phyloP scores from a whole-genome alignment of 2,797 vertebrate species.

The Coreius guichenoti region DNA sequence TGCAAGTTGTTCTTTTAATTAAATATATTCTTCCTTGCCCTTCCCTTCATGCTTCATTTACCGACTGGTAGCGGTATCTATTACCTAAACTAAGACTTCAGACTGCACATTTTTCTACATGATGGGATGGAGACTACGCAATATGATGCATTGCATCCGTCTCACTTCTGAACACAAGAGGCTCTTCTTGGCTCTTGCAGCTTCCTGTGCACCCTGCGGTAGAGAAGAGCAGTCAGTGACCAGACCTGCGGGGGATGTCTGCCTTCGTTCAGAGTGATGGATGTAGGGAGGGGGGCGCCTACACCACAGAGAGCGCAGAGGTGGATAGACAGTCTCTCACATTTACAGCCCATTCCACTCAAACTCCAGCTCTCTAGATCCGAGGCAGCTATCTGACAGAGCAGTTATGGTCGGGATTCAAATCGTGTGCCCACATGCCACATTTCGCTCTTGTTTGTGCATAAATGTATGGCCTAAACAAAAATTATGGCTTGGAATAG shows the following conservation, averaged over 20 bases:
- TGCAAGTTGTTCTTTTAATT: constrained; percentile 3
- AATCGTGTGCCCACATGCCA: background rate
- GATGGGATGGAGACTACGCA: background rate
- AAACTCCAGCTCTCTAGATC: constrained; percentile 30
- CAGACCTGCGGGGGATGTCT: constrained; percentile 61
- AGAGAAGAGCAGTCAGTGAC: constrained; percentile 58
- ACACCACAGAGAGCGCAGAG: constrained; percentile 44
- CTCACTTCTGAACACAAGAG: constrained; percentile 34
- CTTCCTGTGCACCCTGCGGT: constrained; percentile 55
- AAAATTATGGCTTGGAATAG: background rate
- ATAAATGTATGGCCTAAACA: background rate
- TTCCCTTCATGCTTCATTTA: background rate
- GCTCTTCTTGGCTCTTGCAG: constrained; percentile 31
- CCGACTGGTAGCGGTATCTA: background rate
- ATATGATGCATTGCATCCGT: constrained; percentile 27
- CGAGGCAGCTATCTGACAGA: background rate
- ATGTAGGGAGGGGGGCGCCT: constrained; percentile 53
- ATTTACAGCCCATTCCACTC: constrained; percentile 43
- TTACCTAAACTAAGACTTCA: background rate
- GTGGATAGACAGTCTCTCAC: constrained; percentile 45
- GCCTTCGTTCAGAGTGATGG: constrained; percentile 58
- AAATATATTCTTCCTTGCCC: background rate
- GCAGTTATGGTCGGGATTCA: constrained; percentile 25
- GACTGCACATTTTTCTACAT: background rate
- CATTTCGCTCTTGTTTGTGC: background rate